Base-by-base conservation (phyloP, 1,140 invertebrate genomes). In the Conus betulinus region DNA sequence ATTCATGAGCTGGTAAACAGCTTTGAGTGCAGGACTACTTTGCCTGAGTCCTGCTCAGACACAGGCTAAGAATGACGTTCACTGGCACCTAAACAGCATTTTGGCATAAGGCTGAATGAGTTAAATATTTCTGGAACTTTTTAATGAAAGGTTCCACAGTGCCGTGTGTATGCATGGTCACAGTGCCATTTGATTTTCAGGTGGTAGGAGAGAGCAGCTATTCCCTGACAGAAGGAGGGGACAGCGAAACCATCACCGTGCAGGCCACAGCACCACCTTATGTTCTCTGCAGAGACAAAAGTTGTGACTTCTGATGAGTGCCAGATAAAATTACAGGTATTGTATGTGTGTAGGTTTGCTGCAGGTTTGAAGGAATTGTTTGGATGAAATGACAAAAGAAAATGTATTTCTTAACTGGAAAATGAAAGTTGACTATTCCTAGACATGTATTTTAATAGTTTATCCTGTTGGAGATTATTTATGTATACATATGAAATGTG, bases 181-280 rank as follows among this genome's bases (percentile, higher is more conserved):
- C 39, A 39, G 55, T 60, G 60, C 57, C 17, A 6, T 90, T 89
- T 81, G n/a, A n/a, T 76, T 85, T 89, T 53, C 82, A 90, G 91
- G 67, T 91, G 39, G 84, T 82, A 39, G 91, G 79, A 52, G 6
- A 60, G 15, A 90, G 78, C 39, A 84, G 89, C 67, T 57, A 90
- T 10, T 87, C 85, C 6, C 52, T 92, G 25, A 83, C 17, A 52
- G 91, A 92, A 89, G 92, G 92, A 23, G 87, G 85, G 17, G 76
- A 87, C 17, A 89, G 91, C 13, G 74, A 84, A 27, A 83, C 57
- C 17, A 76, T 93, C 8, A 85, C 25, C 15, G 11, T 93, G 10
- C 55, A 74, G 27, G 89, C 89, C 20, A 91, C 92, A 71, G 93
- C 91, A 25, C 92, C 93, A 67, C 92, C 93, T 0, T 91, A 93